Conservation (phyloP, 2,797 vertebrate species). For the Gambelia wislizenii region DNA sequence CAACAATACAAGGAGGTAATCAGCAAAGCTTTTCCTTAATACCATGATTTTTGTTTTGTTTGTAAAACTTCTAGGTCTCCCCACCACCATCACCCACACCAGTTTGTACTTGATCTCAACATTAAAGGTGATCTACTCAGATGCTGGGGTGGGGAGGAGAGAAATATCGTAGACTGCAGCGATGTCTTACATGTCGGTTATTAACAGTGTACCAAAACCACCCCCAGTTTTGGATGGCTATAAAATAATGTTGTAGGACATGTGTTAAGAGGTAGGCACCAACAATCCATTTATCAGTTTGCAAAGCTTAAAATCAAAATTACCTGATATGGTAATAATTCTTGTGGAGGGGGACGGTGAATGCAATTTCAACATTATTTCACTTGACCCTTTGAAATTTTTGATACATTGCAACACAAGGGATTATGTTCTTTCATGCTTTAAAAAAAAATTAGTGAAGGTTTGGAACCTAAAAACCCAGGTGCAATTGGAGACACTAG, state of each 20-base stretch:
- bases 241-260: constrained; percentile 63
- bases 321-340: constrained; percentile 68
- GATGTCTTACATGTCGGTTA: constrained; percentile 42
- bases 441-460: constrained; percentile 52
- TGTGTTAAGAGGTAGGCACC: constrained; percentile 61
- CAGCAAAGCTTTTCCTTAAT: constrained; percentile 9
- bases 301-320: constrained; percentile 69
- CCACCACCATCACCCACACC: rapidly evolving
- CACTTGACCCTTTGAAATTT: constrained; percentile 72
- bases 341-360: constrained; percentile 63
- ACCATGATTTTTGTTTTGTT: background rate
- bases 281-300: constrained; percentile 70
- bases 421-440: constrained; percentile 59
- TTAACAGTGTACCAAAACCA: constrained; percentile 37
- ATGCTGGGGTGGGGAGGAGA: background rate
- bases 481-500: constrained; percentile 41
- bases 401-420: constrained; percentile 66
- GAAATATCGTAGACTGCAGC: constrained; percentile 36
- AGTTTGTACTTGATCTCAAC: rapidly evolving
- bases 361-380: constrained; percentile 75
- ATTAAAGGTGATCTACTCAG: constrained; percentile 39
- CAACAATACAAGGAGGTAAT: constrained; percentile 32
- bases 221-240: constrained; percentile 29
- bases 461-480: constrained; percentile 54
- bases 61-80: background rate